Evolutionary conservation across 2,888 invertebrate species (phyloP).

Genomic region (Nymphalis urticae): DNA sequence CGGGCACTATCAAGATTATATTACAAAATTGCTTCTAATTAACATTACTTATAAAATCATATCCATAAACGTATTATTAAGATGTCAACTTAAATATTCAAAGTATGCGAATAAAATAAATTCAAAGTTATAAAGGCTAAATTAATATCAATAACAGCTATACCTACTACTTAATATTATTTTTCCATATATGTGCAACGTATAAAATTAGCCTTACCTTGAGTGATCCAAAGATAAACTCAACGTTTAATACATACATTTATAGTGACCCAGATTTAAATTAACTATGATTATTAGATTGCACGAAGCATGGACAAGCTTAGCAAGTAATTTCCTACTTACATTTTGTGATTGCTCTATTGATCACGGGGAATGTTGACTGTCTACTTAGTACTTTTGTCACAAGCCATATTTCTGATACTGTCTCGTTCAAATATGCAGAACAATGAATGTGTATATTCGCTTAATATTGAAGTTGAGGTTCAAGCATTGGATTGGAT

Average conservation of each 20-base stretch:
- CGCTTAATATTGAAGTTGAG: too few species aligned
- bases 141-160: too few species aligned
- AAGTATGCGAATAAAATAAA: too few species aligned
- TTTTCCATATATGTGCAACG: not conserved
- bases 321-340: conserved; percentile 16
- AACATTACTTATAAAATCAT: conserved; percentile 24
- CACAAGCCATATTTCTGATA: too few species aligned
- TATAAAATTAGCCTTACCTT: not conserved
- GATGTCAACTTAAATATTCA: too few species aligned
- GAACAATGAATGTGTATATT: too few species aligned
- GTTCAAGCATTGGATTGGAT: too few species aligned
- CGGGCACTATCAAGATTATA: conserved; percentile 62
- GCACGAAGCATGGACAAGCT: conserved; percentile 3
- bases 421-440: too few species aligned
- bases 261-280: conserved; percentile 11
- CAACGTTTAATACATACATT: not conserved
- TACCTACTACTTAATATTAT: too few species aligned
- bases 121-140: too few species aligned
- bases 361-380: not conserved
- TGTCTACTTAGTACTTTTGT: not conserved
- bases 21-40: conserved; percentile 56
- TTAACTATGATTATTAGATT: conserved; percentile 10
- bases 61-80: too few species aligned
- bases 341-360: conserved; percentile 10
- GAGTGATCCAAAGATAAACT: not conserved